phyloP scores from a whole-genome alignment of 2,113 vertebrate species.

The Odontophorus gujanensis region DNA sequence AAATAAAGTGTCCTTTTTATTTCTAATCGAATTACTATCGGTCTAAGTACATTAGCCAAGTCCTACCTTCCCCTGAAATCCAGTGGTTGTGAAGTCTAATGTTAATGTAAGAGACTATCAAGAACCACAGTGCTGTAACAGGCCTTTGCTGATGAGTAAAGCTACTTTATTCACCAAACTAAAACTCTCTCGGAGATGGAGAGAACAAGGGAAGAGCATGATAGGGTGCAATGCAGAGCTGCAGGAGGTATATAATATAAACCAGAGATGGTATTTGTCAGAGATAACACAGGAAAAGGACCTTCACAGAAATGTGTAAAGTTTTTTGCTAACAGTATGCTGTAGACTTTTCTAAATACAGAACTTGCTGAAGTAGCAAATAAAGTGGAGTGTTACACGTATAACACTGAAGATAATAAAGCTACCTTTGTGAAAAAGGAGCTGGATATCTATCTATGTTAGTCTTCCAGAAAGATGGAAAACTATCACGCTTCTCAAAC shows the following conservation, averaged over 20 bases:
- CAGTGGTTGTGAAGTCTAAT: no score
- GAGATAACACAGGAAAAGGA: neutral
- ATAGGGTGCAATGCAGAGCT: neutral
- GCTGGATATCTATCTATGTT: neutral
- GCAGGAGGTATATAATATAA: neutral
- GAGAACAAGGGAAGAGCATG: neutral
- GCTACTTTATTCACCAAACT: neutral
- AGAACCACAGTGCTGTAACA: neutral
- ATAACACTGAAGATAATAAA: neutral
- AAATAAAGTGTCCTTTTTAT: neutral
- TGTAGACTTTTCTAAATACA: neutral
- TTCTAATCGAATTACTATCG: neutral
- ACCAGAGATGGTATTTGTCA: neutral
- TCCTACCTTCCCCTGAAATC: no score
- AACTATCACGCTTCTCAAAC: neutral
- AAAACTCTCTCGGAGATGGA: neutral
- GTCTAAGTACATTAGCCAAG: no score
- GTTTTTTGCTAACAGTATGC: neutral
- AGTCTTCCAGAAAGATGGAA: neutral
- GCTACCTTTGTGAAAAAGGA: neutral
- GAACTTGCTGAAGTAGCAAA: constrained; percentile 27
- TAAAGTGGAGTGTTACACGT: constrained; percentile 25
- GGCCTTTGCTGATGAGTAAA: neutral
- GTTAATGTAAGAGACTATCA: neutral
- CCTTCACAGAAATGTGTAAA: neutral